Conservation (phyloP, 92 coral and sea anemone species). For the Zoanthus gigantus region DNA sequence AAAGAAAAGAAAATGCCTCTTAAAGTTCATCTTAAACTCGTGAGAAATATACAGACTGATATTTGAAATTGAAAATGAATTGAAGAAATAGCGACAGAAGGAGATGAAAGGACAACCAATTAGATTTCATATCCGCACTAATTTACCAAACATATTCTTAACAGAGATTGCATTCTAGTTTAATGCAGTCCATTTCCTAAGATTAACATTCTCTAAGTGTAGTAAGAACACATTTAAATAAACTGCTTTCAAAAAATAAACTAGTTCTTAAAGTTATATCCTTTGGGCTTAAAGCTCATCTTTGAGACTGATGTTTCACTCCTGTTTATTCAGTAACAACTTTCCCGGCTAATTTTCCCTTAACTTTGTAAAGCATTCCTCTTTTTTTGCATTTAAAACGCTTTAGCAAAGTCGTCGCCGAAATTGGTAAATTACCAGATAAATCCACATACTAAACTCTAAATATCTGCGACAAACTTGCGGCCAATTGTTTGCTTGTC, state of each 20-base stretch:
- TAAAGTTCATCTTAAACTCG: conserved; percentile 23
- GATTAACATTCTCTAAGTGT: neutral
- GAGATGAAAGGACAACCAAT: conserved; percentile 34
- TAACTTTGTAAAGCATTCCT: neutral
- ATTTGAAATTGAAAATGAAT: conserved; percentile 2
- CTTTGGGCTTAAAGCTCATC: neutral
- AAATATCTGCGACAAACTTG: neutral
- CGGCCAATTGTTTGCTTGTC: neutral
- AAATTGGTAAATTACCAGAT: neutral
- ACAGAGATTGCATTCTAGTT: conserved; percentile 3
- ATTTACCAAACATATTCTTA: neutral
- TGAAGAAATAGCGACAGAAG: neutral
- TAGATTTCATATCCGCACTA: conserved; percentile 38
- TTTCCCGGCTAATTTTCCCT: neutral
- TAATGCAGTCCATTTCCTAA: conserved; percentile 14
- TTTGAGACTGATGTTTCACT: neutral
- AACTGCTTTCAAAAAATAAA: conserved; percentile 1
- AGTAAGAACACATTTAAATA: neutral
- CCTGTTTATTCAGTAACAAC: neutral
- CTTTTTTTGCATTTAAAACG: neutral
- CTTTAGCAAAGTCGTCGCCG: neutral
- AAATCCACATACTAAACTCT: neutral
- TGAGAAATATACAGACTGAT: conserved; percentile 40
- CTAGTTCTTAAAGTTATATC: neutral
- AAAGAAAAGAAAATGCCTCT: neutral